These are phyloP conservation scores for Lordiphosa fenestrarum DNA, from an alignment of 2,888 invertebrate genomes.

Conservation along the genomic window DNA sequence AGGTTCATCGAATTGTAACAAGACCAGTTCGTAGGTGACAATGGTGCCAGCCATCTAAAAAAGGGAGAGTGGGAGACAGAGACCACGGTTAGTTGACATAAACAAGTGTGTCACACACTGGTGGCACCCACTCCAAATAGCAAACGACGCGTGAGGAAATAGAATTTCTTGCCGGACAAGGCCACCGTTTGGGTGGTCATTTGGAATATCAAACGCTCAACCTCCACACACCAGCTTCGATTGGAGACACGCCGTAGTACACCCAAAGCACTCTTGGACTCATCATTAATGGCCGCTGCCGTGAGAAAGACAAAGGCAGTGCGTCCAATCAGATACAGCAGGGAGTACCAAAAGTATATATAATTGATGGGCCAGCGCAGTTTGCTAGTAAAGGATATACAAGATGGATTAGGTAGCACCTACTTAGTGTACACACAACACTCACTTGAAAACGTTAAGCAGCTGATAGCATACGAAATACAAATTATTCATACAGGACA, in stretches of 20 bases:
- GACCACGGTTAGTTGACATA: conserved; percentile 3
- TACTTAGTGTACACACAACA: not conserved
- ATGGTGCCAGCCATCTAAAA: conserved; percentile 83
- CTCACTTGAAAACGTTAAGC: conserved; percentile 82
- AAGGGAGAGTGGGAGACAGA: no score
- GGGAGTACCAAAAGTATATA: conserved; percentile 82
- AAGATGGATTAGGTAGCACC: not conserved
- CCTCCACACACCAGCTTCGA: conserved; percentile 77
- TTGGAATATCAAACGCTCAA: conserved; percentile 83
- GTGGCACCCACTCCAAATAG: conserved; percentile 82
- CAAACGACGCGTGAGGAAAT: conserved; percentile 82
- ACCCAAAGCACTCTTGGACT: conserved; percentile 81
- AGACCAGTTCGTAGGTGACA: conserved; percentile 85
- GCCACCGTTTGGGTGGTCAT: conserved; percentile 82
- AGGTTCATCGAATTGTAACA: conserved; percentile 83
- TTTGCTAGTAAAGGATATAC: conserved; percentile 55
- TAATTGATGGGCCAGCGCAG: conserved; percentile 80
- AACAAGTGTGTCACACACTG: not conserved
- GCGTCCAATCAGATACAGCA: conserved; percentile 82
- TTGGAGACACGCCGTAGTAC: conserved; percentile 79
- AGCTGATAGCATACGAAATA: conserved; percentile 89
- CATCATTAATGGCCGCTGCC: conserved; percentile 82
- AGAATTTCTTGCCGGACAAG: conserved; percentile 84
- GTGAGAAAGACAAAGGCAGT: conserved; percentile 82
- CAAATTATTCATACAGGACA: conserved; percentile 87